Evolutionary conservation across 1,140 invertebrate genomes (phyloP), one percentile per base, ranked within the genome.

Genomic region (Paralvinella palmiformis): DNA sequence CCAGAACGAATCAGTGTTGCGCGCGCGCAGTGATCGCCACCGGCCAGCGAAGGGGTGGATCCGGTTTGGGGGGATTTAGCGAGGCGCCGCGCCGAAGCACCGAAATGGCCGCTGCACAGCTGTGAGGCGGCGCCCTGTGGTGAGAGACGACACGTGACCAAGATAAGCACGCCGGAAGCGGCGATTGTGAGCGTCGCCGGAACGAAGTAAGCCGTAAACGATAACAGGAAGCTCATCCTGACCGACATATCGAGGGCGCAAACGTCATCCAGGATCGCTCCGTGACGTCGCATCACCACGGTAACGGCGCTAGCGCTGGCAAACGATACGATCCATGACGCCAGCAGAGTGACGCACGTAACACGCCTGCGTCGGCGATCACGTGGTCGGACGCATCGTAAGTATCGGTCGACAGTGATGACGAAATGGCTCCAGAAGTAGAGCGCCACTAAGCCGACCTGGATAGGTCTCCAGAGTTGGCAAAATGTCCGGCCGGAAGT

Each of bases 331-430:
- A 57, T 17, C 55, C 55, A 57, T 7, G 55, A 57, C 5, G 17
- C 24, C 10, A 35, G 27, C 4, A 57, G 17, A 4, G 31, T 7
- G 17, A 29, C 55, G 10, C 22, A 15, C 7, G 55, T 10, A 13
- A 20, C 24, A 4, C 20, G 29, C n/a, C 55, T 20, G 32, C 55
- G 7, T 20, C 24, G 32, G 7, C 10, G 55, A n/a, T n/a, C 15
- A 13, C 22, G 20, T 17, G 55, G 27, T 32, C 5, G 10, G 27
- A n/a, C 55, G 31, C 24, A 20, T 20, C 32, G 7, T 31, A 57
- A 17, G 55, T 27, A 57, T 4, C 55, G 55, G 29, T 57, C 55
- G 32, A 57, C 17, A 31, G 55, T 57, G 20, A 57, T 57, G 4
- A 31, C 55, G 55, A 57, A 57, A 4, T 27, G 32, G 4, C 20